phyloP scores from a whole-genome alignment of 2,888 invertebrate genomes.

The Acholoe squamosa region DNA sequence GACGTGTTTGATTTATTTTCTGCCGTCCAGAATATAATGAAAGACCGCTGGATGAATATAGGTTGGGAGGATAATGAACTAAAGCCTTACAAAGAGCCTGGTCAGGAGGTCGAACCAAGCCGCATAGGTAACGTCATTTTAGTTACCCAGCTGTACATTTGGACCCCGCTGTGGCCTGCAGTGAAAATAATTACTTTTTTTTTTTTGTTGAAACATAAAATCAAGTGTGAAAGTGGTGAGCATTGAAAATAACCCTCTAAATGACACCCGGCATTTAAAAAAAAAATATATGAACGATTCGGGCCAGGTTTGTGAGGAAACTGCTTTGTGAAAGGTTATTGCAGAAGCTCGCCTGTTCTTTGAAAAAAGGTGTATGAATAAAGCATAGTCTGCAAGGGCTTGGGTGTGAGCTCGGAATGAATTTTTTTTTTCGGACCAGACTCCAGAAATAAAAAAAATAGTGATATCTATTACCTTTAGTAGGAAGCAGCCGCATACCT shows the following conservation, averaged over 20 bases:
- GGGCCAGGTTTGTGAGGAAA: too few relatives aligned
- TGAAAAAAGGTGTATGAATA: too few relatives aligned
- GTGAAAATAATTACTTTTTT: slow-evolving; percentile 10
- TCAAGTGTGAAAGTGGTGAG: slow-evolving; percentile 38
- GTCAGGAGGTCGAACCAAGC: slow-evolving; percentile 77
- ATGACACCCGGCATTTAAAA: background rate
- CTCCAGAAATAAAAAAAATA: too few relatives aligned
- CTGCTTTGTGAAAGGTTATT: too few relatives aligned
- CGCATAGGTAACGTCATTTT: slow-evolving; percentile 80
- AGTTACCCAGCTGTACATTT: slow-evolving; percentile 51
- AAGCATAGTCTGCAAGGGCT: too few relatives aligned
- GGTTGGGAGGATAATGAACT: slow-evolving; percentile 98
- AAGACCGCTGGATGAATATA: slow-evolving; percentile 99
- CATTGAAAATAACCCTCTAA: background rate
- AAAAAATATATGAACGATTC: background rate
- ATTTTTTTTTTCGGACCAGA: too few relatives aligned
- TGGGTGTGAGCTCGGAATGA: too few relatives aligned
- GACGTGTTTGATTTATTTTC: slow-evolving; percentile 59
- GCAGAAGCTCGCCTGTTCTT: too few relatives aligned
- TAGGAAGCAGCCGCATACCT: too few relatives aligned
- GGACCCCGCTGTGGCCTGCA: slow-evolving; percentile 46
- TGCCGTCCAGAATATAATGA: slow-evolving; percentile 87
- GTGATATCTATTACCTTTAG: too few relatives aligned
- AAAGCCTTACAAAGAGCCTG: slow-evolving; percentile 94
- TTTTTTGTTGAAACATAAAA: background rate